Percentiles rank a stretch among this genome's conserved stretches.
Conservation (phyloP, 2,113 vertebrate species). For the Xiphophorus hellerii region DNA sequence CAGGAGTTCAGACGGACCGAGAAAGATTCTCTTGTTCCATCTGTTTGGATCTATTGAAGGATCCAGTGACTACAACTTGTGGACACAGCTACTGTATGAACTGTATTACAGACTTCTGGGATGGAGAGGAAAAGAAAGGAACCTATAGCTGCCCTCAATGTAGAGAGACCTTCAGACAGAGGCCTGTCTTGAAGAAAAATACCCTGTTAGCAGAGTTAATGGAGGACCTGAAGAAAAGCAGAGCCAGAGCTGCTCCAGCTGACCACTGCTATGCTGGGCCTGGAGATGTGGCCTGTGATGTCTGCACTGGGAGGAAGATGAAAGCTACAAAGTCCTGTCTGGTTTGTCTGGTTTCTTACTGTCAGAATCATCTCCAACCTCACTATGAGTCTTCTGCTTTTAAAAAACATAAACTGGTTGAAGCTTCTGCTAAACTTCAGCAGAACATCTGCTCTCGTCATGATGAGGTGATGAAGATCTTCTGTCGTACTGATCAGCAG, state of each 20-base stretch:
- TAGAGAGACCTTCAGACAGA: not conserved
- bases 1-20: not conserved
- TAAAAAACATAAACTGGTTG: slow-evolving; percentile 7
- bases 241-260: not conserved
- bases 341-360: not conserved
- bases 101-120: not conserved
- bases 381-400: not conserved
- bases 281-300: not conserved
- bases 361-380: not conserved
- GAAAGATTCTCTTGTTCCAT: not conserved
- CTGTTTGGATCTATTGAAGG: slow-evolving; percentile 5
- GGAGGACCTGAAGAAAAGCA: slow-evolving; percentile 9
- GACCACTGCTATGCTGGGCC: slow-evolving; percentile 9
- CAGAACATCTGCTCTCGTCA: slow-evolving; percentile 21
- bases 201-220: not conserved
- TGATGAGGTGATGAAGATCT: slow-evolving; percentile 20
- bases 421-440: not conserved
- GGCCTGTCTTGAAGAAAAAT: not conserved
- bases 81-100: not conserved
- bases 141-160: slow-evolving; percentile 25
- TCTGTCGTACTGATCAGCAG: not conserved
- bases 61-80: not conserved
- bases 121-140: not conserved
- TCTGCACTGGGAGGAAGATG: not conserved
- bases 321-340: not conserved